A percentile compares a stretch with the other conserved stretches of the same genome.
Evolutionary conservation across 2,888 invertebrate genomes (phyloP).

Genomic region (Macrophya annulata): DNA sequence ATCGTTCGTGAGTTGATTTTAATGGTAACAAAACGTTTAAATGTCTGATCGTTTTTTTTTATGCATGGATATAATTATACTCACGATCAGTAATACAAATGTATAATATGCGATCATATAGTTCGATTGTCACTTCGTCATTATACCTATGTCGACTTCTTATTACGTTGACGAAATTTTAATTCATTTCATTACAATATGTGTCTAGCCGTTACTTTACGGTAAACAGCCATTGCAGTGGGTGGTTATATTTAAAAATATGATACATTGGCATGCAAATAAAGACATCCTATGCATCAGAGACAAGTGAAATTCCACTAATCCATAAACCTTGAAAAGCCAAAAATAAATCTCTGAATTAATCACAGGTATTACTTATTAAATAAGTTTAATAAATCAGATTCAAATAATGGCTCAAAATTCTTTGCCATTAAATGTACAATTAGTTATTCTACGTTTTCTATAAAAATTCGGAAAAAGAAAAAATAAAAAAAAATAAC

Average conservation of each 20-base stretch:
- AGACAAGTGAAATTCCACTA: background rate
- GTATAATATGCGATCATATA: background rate
- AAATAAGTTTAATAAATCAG: background rate
- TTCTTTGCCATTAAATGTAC: background rate
- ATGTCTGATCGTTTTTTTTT: background rate
- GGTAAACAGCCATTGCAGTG: slow-evolving; percentile 11
- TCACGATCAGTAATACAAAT: background rate
- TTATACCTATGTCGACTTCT: background rate
- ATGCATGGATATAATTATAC: background rate
- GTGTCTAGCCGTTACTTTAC: background rate
- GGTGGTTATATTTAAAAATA: background rate
- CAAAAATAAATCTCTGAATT: background rate
- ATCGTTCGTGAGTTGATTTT: background rate
- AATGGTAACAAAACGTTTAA: background rate
- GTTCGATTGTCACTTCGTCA: slow-evolving; percentile 6
- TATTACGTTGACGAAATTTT: background rate
- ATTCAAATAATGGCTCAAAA: background rate
- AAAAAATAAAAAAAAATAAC: too few relatives aligned
- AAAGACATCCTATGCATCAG: background rate
- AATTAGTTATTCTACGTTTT: background rate
- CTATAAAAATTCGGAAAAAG: too few relatives aligned
- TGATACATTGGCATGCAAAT: background rate
- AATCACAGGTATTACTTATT: background rate
- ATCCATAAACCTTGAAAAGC: background rate
- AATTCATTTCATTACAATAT: background rate